phyloP scores from a whole-genome alignment of 2,797 vertebrate species.

The Sebastes umbrosus region DNA sequence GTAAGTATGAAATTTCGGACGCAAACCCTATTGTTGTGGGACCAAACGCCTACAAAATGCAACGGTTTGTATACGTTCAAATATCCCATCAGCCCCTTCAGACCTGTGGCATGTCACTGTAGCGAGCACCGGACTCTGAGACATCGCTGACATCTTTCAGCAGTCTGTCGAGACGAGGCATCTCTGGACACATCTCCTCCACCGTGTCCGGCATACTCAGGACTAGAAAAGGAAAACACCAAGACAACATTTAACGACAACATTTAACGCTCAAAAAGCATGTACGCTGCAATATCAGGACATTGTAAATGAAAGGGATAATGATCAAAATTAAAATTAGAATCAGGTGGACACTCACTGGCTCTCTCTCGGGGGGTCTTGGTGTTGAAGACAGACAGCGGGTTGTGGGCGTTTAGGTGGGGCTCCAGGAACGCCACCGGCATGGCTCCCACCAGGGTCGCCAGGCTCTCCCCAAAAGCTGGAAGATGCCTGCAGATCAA shows the following conservation, averaged over 20 bases:
- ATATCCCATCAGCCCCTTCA: neutral
- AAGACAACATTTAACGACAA: no score
- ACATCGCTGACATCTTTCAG: constrained; percentile 94
- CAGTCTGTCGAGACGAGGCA: constrained; percentile 89
- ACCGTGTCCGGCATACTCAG: constrained; percentile 97
- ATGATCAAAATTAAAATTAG: neutral
- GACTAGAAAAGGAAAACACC: constrained; percentile 78
- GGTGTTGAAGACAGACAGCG: constrained; percentile 96
- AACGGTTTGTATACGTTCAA: neutral
- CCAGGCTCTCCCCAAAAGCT: constrained; percentile 93
- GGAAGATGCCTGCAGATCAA: constrained; percentile 81
- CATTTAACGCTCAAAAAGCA: no score
- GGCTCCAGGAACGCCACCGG: constrained; percentile 98
- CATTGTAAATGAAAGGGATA: neutral
- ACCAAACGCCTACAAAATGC: neutral
- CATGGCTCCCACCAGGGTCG: constrained; percentile 93
- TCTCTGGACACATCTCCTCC: constrained; percentile 95
- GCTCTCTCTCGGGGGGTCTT: constrained; percentile 95
- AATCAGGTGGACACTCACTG: constrained; percentile 83
- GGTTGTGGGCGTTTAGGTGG: constrained; percentile 91
- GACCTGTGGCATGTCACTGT: constrained; percentile 97
- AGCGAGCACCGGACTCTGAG: constrained; percentile 95
- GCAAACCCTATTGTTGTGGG: neutral
- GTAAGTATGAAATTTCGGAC: accelerated
- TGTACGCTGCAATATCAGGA: neutral